Base-by-base conservation (phyloP, 2,113 vertebrate species). In the Ramphastos sulfuratus region DNA sequence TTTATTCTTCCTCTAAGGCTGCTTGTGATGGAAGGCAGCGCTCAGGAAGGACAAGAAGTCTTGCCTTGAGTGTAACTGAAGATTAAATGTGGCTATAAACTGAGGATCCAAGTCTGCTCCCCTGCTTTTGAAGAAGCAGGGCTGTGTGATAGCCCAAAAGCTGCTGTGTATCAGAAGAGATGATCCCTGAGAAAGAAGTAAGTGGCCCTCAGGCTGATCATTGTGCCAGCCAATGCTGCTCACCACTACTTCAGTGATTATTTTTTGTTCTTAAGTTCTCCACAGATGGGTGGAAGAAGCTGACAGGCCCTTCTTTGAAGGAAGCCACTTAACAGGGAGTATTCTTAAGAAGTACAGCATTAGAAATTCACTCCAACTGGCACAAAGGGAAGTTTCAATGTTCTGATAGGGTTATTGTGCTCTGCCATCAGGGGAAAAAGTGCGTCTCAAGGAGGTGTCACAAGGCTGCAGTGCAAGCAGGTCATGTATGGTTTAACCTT, bases 381-480 rank as follows among this genome's bases (percentile, higher is more conserved):
- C 24, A 30, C 8, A 1, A 23, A 70, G 24, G 66, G 46, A 56
- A 46, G 19, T 66, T 74, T 12, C 5, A 6, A 46, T 59, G 31
- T 50, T 79, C 33, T 1, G 0, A 4, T 14, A 10, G 0, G 1
- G 12, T 67, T 59, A 17, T 2, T 71, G 48, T 10, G 27, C 64
- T n/a, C 60, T 1, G 1, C 6, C 6, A 1, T 15, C 24, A 7
- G 33, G 25, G 39, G 9, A 24, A 59, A 56, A 77, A 44, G 1
- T 0, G 0, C 7, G 14, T 28, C 78, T 77, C 1, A 1, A 46
- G 48, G 35, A 35, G 0, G 0, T 12, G 16, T 33, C 70, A 15
- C 70, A 56, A 52, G 60, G 44, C 39, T 65, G 50, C 18, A 67
- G 13, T 13, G 44, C 14, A n/a, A 59, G 44, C 24, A 37, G 23